Evolutionary conservation across 1,140 invertebrate species (phyloP).

Genomic region (Adelges cooleyi): DNA sequence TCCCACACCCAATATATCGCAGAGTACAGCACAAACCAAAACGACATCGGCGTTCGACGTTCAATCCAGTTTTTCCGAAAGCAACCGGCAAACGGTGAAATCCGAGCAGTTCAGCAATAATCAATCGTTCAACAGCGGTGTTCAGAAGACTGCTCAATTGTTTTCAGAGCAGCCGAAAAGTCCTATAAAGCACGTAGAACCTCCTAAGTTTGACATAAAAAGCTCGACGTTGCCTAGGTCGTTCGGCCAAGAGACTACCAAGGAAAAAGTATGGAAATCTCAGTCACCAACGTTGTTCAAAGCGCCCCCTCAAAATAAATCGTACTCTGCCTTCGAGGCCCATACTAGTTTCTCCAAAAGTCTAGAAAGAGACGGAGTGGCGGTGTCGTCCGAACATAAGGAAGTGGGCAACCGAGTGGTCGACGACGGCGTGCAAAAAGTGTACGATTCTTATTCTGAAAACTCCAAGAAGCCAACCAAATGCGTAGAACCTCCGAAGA

Average conservation of each 20-base stretch:
- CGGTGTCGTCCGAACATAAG: not conserved
- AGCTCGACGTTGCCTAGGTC: not conserved
- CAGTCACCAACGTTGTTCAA: not conserved
- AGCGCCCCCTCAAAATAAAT: not conserved
- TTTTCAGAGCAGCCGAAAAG: not conserved
- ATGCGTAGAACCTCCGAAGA: not conserved
- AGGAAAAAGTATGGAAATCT: not conserved
- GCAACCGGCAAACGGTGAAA: not conserved
- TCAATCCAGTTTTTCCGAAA: not conserved
- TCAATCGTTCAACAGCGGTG: not conserved
- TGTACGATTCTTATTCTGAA: conserved; percentile 2
- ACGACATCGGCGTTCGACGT: not conserved
- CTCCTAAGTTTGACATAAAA: not conserved
- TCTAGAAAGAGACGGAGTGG: not conserved
- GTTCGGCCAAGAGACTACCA: not conserved
- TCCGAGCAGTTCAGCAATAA: not conserved
- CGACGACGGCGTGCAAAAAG: not conserved
- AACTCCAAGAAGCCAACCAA: not conserved
- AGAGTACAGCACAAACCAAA: not conserved
- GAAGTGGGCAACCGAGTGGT: not conserved
- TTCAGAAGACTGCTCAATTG: not conserved
- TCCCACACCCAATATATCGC: not conserved
- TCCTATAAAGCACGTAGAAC: not conserved
- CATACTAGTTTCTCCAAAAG: not conserved
- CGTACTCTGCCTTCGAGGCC: not conserved